phyloP scores from a whole-genome alignment of 1,140 invertebrate genomes.

The Cydia fagiglandana region DNA sequence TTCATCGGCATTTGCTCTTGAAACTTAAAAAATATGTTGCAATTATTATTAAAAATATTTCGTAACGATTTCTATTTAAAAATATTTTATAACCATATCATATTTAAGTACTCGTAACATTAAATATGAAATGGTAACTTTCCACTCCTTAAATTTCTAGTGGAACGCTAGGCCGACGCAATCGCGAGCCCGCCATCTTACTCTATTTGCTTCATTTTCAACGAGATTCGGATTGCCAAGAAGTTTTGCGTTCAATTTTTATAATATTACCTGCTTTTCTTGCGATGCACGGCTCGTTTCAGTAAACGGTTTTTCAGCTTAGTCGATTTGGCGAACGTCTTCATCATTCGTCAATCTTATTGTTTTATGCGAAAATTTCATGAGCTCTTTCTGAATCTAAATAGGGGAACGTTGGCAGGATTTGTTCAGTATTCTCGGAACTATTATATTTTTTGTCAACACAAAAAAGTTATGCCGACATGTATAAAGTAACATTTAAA shows the following conservation, averaged over 20 bases:
- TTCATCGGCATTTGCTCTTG: too few relatives aligned
- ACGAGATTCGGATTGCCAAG: slow-evolving; percentile 57
- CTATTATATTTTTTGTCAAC: not conserved
- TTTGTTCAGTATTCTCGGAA: not conserved
- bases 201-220: slow-evolving; percentile 60
- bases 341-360: slow-evolving; percentile 33
- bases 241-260: slow-evolving; percentile 55
- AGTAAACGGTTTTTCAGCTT: slow-evolving; percentile 41
- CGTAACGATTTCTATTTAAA: too few relatives aligned
- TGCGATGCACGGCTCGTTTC: slow-evolving; percentile 38
- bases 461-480: not conserved
- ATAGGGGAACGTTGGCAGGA: slow-evolving; percentile 11
- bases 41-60: too few relatives aligned
- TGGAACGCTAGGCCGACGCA: slow-evolving; percentile 50
- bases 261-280: slow-evolving; percentile 42
- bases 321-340: slow-evolving; percentile 39
- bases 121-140: slow-evolving; percentile 56
- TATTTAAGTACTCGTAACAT: slow-evolving; percentile 38
- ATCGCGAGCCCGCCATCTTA: slow-evolving; percentile 46
- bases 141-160: slow-evolving; percentile 49
- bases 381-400: slow-evolving; percentile 13
- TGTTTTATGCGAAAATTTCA: slow-evolving; percentile 36
- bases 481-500: too few relatives aligned
- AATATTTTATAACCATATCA: not conserved
- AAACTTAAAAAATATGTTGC: too few relatives aligned